phyloP scores from a whole-genome alignment of 2,113 vertebrate genomes.

The Cyrtonyx montezumae region DNA sequence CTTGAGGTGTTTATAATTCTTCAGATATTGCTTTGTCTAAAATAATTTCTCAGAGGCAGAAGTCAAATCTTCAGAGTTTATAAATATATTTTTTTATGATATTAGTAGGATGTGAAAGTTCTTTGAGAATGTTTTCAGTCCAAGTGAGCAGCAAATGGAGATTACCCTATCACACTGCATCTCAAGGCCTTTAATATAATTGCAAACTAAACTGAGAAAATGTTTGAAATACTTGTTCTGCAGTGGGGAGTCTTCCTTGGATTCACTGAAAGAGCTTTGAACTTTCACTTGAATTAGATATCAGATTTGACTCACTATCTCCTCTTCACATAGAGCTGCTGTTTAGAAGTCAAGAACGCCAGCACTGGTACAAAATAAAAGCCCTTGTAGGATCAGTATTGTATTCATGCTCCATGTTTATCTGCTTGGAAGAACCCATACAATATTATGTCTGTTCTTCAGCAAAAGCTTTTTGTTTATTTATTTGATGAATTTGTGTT shows the following conservation, averaged over 20 bases:
- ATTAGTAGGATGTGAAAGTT: background rate
- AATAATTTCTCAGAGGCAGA: background rate
- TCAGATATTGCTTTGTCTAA: background rate
- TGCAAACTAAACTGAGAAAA: background rate
- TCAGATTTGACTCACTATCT: background rate
- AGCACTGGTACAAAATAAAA: background rate
- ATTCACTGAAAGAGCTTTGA: background rate
- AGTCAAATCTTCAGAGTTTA: background rate
- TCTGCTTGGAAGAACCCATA: background rate
- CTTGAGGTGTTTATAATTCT: background rate
- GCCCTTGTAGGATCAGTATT: background rate
- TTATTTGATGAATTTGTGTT: conserved; percentile 56
- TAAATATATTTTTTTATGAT: background rate
- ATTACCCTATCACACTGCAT: background rate
- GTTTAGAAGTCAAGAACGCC: background rate
- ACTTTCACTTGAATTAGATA: background rate
- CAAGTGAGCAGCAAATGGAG: background rate
- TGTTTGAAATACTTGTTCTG: background rate
- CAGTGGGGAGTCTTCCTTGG: fast-evolving
- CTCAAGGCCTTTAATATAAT: background rate
- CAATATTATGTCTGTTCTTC: background rate
- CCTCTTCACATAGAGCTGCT: background rate
- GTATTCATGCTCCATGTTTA: background rate
- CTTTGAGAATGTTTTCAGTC: background rate
- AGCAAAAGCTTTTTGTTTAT: conserved; percentile 66